Base-by-base conservation (phyloP, 2,113 vertebrate genomes). In the Isichthys henryi region DNA sequence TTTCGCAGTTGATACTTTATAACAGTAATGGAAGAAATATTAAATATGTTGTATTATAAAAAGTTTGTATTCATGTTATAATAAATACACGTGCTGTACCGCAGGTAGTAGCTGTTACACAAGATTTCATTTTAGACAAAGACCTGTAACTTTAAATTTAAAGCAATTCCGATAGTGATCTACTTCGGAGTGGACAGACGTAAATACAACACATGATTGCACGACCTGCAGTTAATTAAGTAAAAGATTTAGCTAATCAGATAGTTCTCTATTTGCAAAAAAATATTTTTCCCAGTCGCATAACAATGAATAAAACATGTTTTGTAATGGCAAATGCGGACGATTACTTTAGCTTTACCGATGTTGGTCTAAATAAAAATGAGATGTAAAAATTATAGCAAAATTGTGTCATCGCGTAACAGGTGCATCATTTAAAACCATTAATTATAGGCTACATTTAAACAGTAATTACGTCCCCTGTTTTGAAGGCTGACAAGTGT, bases 231-330 rank as follows among this genome's bases (percentile, higher is more conserved):
- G 48, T 27, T 15, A 50, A 50, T 86, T 19, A 86, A 31, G 1
- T 53, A 49, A 86, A 62, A 23, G n/a, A 35, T 23, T 5, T 48
- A 83, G 23, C 77, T 58, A 85, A 84, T 84, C 7, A 45, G 85
- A 58, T 23, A 31, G 77, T 46, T 83, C 50, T 89, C 83, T 89
- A 85, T 89, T 89, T 85, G 83, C 39, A 80, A 53, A n/a, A 39
- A 2, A 39, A 39, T 39, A 39, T 39, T 21, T 58, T 62, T n/a
- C 83, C 80, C 80, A 85, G 80, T 27, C 23, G 21, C 43, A 58
- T 21, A 9, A 56, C 6, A 5, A 7, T 27, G 48, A 80, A 82
- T 39, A 48, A 89, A 89, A 62, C 27, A 23, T 56, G 21, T 83
- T 89, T 35, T 27, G 49, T 70, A 31, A 82, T 35, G 19, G 74